phyloP scores from a whole-genome alignment of 1,140 invertebrate genomes.

The Harpegnathos saltator region DNA sequence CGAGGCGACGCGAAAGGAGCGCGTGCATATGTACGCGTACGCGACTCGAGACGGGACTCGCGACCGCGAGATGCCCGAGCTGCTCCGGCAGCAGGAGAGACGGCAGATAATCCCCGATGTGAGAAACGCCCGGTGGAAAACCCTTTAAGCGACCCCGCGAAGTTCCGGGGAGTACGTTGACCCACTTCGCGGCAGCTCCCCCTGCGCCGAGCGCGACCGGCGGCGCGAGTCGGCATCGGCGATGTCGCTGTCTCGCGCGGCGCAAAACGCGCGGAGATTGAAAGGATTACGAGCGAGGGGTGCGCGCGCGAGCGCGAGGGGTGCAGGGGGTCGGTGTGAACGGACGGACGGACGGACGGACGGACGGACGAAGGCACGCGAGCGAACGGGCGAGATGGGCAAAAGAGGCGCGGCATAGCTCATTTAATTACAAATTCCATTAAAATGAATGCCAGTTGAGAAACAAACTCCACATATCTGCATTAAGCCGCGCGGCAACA shows the following conservation, averaged over 20 bases:
- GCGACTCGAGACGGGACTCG: too few relatives aligned
- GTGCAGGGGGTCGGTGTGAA: conserved; percentile 24
- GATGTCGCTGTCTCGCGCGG: neutral
- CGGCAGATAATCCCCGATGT: neutral
- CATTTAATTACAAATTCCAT: conserved; percentile 86
- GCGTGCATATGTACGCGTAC: neutral
- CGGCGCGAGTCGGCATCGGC: too few relatives aligned
- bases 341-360: conserved; percentile 24
- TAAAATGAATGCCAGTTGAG: conserved; percentile 86
- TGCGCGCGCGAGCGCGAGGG: neutral
- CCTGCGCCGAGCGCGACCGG: too few relatives aligned
- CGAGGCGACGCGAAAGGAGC: neutral
- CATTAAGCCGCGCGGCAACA: conserved; percentile 84
- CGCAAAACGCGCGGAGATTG: conserved; percentile 46
- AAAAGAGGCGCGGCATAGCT: conserved; percentile 79
- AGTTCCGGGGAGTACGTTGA: conserved; percentile 15
- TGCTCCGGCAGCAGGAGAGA: neutral
- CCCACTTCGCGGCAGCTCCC: conserved; percentile 15
- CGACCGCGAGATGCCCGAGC: neutral
- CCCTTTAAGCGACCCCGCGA: neutral
- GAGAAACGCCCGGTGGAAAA: neutral
- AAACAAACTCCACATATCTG: conserved; percentile 86
- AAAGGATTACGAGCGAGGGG: conserved; percentile 28
- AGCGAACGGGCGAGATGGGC: conserved; percentile 58
- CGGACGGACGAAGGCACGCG: conserved; percentile 29